Evolutionary conservation across 2,888 invertebrate species (phyloP).

Genomic region (Bibio marci): DNA sequence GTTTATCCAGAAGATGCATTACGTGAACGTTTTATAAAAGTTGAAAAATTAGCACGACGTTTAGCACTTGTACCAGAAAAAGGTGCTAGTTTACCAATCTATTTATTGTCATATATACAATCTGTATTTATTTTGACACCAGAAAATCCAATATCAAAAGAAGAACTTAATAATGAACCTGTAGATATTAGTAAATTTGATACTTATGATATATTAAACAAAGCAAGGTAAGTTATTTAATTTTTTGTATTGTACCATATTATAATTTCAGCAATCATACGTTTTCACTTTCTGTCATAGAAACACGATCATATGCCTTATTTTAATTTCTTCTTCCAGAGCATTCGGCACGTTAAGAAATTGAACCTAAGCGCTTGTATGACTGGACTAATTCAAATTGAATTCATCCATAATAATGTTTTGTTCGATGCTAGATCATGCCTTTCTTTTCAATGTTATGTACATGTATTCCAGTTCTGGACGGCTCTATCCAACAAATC

Average conservation of each 20-base stretch:
- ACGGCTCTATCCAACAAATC: too few relatives aligned
- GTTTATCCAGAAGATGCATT: constrained; percentile 79
- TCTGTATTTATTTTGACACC: constrained; percentile 62
- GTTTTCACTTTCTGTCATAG: too few relatives aligned
- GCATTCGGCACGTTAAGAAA: too few relatives aligned
- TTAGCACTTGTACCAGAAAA: constrained; percentile 76
- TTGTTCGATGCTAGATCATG: too few relatives aligned
- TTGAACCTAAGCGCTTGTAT: too few relatives aligned
- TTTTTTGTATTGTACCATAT: not conserved
- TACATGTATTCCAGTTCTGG: too few relatives aligned
- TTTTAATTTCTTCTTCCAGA: too few relatives aligned
- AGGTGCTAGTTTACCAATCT: constrained; percentile 70
- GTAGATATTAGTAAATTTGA: constrained; percentile 56
- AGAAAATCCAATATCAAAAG: constrained; percentile 48
- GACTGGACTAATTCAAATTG: too few relatives aligned
- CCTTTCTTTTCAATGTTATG: too few relatives aligned
- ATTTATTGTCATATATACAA: constrained; percentile 77
- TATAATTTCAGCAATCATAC: constrained; percentile 20
- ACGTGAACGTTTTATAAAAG: constrained; percentile 65
- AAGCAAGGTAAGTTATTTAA: constrained; percentile 52
- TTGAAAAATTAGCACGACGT: constrained; percentile 62
- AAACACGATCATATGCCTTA: too few relatives aligned
- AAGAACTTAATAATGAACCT: constrained; percentile 54
- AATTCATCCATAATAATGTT: too few relatives aligned
- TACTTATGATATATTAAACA: constrained; percentile 76